phyloP scores from a whole-genome alignment of 2,797 vertebrate genomes.

The Coreius guichenoti region DNA sequence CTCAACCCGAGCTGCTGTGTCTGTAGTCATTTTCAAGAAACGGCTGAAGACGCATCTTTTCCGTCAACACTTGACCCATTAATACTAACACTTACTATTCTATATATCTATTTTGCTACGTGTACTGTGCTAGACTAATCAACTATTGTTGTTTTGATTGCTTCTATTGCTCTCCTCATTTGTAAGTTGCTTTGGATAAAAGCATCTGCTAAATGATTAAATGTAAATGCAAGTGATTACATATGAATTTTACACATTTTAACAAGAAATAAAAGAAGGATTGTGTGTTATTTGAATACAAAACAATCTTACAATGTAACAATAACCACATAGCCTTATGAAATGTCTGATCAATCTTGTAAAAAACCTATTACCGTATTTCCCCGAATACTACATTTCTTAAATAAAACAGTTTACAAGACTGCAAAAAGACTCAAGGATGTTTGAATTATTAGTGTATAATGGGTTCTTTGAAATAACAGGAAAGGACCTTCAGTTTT shows the following conservation, averaged over 20 bases:
- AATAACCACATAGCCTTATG: background rate
- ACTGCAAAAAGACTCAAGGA: conserved; percentile 22
- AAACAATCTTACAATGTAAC: background rate
- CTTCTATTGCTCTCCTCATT: too few relatives aligned
- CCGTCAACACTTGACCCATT: too few relatives aligned
- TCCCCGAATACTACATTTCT: background rate
- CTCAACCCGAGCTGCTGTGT: too few relatives aligned
- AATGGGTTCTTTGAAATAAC: conserved; percentile 1
- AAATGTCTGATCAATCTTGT: background rate
- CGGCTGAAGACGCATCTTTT: too few relatives aligned
- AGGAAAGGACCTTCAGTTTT: conserved; percentile 29
- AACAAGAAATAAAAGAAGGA: background rate
- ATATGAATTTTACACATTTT: background rate
- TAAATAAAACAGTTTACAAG: background rate
- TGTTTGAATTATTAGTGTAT: background rate
- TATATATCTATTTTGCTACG: too few relatives aligned
- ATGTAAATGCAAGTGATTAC: too few relatives aligned
- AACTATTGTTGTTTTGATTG: too few relatives aligned
- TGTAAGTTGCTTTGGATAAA: too few relatives aligned
- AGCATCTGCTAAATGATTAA: too few relatives aligned
- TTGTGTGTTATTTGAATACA: background rate
- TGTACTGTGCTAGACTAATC: too few relatives aligned
- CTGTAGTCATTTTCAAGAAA: too few relatives aligned
- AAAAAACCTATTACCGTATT: background rate
- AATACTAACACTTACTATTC: too few relatives aligned